phyloP scores from a whole-genome alignment of 2,113 vertebrate species.

The Pipra filicauda region DNA sequence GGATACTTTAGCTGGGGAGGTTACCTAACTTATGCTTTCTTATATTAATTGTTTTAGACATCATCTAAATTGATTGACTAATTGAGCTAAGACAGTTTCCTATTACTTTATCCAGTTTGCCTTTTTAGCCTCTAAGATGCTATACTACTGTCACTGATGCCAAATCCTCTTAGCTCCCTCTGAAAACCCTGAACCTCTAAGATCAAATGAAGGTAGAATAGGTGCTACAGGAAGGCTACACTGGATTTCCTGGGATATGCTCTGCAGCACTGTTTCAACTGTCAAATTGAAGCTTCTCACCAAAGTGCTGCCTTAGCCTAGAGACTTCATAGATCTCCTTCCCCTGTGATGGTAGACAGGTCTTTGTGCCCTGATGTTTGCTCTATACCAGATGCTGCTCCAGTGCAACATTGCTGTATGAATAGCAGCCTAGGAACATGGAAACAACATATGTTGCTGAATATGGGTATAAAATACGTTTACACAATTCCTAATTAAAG shows the following conservation, averaged over 20 bases:
- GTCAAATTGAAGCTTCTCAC: neutral
- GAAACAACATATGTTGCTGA: neutral
- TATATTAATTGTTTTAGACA: neutral
- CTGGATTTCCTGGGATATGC: neutral
- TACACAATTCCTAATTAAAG: neutral
- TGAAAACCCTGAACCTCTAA: neutral
- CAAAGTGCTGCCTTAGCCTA: neutral
- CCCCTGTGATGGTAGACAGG: fast-evolving
- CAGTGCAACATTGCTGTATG: neutral
- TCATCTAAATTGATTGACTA: neutral
- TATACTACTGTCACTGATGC: neutral
- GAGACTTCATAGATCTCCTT: neutral
- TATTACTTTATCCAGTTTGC: neutral
- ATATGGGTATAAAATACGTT: neutral
- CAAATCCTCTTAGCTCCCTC: neutral
- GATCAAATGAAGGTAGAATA: neutral
- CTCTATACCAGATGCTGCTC: neutral
- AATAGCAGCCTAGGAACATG: neutral
- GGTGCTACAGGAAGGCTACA: neutral
- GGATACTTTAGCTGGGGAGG: neutral
- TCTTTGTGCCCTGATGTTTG: neutral
- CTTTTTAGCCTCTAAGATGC: neutral
- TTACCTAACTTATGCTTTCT: neutral
- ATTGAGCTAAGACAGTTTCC: neutral
- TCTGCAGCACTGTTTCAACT: neutral